Evolutionary conservation across 2,797 vertebrate genomes (phyloP), one percentile per base, ranked within the genome.

Genomic region (Melopsittacus undulatus): DNA sequence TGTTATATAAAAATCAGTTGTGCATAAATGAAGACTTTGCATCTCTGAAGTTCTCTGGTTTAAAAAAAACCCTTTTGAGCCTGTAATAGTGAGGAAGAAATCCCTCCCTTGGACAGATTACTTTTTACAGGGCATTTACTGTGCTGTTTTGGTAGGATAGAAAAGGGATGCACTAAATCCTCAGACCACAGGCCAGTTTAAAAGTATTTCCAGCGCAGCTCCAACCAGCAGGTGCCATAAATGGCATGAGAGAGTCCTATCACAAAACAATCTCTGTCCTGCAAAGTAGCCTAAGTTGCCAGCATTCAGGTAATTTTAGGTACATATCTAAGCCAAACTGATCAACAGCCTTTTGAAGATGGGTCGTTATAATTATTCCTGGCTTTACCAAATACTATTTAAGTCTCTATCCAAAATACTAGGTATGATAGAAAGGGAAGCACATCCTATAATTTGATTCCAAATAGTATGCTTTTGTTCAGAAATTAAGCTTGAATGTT

Each of bases 1-100:
- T 82, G 24, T 56, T 89, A 67, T 70, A 89, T 94, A 85, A 89
- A 94, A 94, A 85, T 42, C 29, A 74, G 17, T 59, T 80, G 72
- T 70, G 75, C 66, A 42, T 83, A 94, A 85, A 48, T 77, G 18
- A 80, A 79, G 54, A 57, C 32, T 76, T 94, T 45, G 40, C 7
- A 10, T 77, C 21, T 89, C 38, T 64, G 56, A 92, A 26, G 66
- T 87, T 94, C 24, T 79, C n/a, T 74, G 11, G 17, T 80, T 90
- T 57, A 10, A 20, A 91, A 86, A 40, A 83, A 59, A 45, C 0
- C 3, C 8, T 56, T 74, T 74, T 52, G 13, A 93, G 72, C 67
- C 23, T 59, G 26, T 46, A 63, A 36, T 32, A 72, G n/a, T 2
- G 5, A 51, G n/a, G 21, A 85, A 76, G 67, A 74, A 73, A 38